These are phyloP conservation scores for Sinelater perroti DNA, from an alignment of 2,888 invertebrate species.

Conservation along the genomic window DNA sequence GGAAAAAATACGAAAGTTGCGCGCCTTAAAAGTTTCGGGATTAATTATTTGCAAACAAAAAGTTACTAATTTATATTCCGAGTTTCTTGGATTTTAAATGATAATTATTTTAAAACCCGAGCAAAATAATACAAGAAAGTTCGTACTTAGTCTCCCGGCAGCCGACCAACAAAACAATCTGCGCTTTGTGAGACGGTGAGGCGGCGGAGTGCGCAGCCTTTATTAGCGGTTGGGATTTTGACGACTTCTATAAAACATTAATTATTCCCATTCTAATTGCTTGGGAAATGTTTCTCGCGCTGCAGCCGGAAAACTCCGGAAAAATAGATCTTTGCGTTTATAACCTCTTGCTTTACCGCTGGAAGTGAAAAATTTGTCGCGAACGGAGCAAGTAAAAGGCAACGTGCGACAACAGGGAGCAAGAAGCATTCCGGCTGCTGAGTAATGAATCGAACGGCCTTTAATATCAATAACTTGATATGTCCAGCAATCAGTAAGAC, in stretches of 20 bases:
- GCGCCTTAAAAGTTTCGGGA: conserved; percentile 36
- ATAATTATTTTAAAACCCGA: conserved; percentile 54
- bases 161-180: conserved; percentile 32
- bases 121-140: conserved; percentile 45
- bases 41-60: conserved; percentile 46
- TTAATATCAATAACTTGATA: no score
- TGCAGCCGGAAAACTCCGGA: neutral
- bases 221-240: conserved; percentile 19
- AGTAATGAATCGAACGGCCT: no score
- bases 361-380: no score
- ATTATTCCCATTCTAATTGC: conserved; percentile 40
- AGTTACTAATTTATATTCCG: conserved; percentile 51
- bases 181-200: conserved; percentile 14
- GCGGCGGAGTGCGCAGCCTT: conserved; percentile 8
- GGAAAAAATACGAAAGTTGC: conserved; percentile 37
- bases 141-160: conserved; percentile 33
- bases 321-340: conserved; percentile 9
- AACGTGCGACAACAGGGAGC: no score
- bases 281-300: conserved; percentile 16
- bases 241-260: conserved; percentile 38
- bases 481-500: conserved; percentile 17
- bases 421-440: no score
- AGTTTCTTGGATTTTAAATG: conserved; percentile 52
- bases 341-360: neutral
- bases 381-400: neutral